Conservation (phyloP, 2,888 invertebrate genomes). For the Torymus aiolomorphi region DNA sequence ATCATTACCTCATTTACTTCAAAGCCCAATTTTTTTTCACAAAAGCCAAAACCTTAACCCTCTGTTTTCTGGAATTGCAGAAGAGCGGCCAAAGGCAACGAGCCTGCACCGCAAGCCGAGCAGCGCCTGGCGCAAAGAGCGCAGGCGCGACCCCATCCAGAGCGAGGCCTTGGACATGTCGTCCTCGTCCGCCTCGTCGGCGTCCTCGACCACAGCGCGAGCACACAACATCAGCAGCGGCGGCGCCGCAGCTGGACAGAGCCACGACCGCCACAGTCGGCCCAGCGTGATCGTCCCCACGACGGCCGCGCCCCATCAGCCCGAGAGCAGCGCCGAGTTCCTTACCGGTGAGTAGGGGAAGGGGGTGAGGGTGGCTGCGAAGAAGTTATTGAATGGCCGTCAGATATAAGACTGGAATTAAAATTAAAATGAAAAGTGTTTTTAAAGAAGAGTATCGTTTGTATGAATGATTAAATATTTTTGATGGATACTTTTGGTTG, state of each 20-base stretch:
- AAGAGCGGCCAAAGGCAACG: conserved; percentile 72
- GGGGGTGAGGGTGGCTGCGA: too few species aligned
- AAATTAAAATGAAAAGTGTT: too few species aligned
- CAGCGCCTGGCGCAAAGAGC: conserved; percentile 73
- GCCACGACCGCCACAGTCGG: conserved; percentile 66
- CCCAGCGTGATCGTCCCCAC: conserved; percentile 74
- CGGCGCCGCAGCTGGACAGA: not conserved
- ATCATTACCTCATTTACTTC: too few species aligned
- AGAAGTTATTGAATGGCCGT: too few species aligned
- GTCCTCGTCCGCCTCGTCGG: too few species aligned
- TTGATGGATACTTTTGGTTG: too few species aligned
- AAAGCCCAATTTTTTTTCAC: too few species aligned
- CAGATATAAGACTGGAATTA: too few species aligned
- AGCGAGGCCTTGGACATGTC: conserved; percentile 75
- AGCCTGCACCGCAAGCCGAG: conserved; percentile 73
- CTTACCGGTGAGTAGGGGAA: conserved; percentile 45
- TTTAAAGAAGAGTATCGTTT: too few species aligned
- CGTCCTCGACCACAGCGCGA: conserved; percentile 61
- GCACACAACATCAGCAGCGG: conserved; percentile 54
- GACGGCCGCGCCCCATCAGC: conserved; percentile 65
- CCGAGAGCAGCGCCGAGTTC: conserved; percentile 42
- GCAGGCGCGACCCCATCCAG: conserved; percentile 73
- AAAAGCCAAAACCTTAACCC: too few species aligned
- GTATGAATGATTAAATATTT: too few species aligned
- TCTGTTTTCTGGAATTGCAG: conserved; percentile 58